Evolutionary conservation across 1,140 invertebrate species (phyloP).

Genomic region (Octopus sinensis): DNA sequence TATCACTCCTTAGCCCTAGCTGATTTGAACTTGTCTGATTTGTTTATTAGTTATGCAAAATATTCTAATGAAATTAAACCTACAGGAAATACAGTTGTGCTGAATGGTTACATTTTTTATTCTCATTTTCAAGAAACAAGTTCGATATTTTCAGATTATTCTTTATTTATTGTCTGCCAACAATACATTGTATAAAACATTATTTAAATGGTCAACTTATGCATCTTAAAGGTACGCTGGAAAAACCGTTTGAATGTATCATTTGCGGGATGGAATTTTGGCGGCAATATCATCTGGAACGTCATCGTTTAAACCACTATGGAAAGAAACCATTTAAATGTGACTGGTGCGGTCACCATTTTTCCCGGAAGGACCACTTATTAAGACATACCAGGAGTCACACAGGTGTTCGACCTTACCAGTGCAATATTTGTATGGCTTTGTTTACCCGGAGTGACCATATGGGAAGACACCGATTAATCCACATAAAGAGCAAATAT

Average conservation of each 20-base stretch:
- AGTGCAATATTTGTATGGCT: constrained; percentile 45
- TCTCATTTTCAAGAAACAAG: too few species aligned
- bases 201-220: background rate
- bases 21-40: too few species aligned
- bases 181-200: too few species aligned
- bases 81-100: too few species aligned
- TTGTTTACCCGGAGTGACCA: background rate
- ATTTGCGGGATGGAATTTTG: constrained; percentile 74
- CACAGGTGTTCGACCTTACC: constrained; percentile 24
- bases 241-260: constrained; percentile 84
- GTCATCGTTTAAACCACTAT: constrained; percentile 68
- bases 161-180: too few species aligned
- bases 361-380: constrained; percentile 19
- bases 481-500: background rate
- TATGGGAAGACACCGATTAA: background rate
- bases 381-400: constrained; percentile 60
- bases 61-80: too few species aligned
- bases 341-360: constrained; percentile 21
- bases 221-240: constrained; percentile 68
- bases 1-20: too few species aligned
- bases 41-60: too few species aligned
- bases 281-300: constrained; percentile 66
- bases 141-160: too few species aligned
- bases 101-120: too few species aligned
- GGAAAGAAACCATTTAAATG: constrained; percentile 65